phyloP scores from a whole-genome alignment of 2,113 vertebrate species.

The Opisthocomus hoazin region DNA sequence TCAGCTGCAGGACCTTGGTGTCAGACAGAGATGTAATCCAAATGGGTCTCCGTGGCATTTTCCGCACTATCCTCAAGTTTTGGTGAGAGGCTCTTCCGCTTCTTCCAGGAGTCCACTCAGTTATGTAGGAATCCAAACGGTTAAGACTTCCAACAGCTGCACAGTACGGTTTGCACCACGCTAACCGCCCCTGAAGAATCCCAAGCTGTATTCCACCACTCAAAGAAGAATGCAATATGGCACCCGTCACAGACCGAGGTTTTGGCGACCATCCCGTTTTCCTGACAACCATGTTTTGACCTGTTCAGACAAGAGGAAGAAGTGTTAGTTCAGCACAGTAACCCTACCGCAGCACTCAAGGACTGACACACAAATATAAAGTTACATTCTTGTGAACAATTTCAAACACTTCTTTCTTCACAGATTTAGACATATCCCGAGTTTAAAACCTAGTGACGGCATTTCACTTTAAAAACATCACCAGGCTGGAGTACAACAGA shows the following conservation, averaged over 20 bases:
- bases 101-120: background rate
- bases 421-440: background rate
- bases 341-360: accelerated
- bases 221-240: background rate
- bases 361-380: background rate
- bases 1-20: background rate
- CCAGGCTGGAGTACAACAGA: background rate
- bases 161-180: background rate
- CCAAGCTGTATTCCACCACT: conserved; percentile 9
- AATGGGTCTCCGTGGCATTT: background rate
- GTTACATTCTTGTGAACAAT: background rate
- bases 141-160: background rate
- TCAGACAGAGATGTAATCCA: background rate
- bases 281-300: background rate
- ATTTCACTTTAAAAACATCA: background rate
- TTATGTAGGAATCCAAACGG: background rate
- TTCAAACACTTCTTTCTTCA: background rate
- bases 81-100: background rate
- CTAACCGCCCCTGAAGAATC: background rate
- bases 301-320: conserved; percentile 12
- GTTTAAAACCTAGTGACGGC: background rate
- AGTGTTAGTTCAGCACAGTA: background rate
- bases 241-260: background rate
- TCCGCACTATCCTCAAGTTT: background rate
- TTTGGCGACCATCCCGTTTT: background rate